Percentiles rank a stretch among this genome's conserved stretches.
Conservation (phyloP, 2,888 invertebrate genomes). For the Gerris lacustris region DNA sequence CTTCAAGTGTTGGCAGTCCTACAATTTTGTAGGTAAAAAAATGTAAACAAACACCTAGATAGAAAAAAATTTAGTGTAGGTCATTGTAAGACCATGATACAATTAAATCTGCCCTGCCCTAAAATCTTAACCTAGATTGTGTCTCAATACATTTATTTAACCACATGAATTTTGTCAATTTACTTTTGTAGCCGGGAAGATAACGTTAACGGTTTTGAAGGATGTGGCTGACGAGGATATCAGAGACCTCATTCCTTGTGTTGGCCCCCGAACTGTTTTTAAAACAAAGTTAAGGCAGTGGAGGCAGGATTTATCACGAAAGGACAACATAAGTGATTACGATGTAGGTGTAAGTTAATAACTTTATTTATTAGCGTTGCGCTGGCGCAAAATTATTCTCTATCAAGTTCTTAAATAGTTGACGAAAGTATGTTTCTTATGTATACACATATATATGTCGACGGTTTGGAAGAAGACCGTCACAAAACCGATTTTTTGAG, state of each 20-base stretch:
- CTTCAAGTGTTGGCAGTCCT: no score
- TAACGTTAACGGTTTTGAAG: not conserved
- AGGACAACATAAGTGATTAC: not conserved
- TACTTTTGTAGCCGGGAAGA: not conserved
- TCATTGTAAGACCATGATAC: not conserved
- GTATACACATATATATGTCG: no score
- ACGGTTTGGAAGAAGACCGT: no score
- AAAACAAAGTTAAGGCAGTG: not conserved
- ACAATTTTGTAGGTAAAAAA: no score
- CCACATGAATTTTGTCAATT: not conserved
- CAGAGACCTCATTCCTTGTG: not conserved
- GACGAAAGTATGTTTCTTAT: no score
- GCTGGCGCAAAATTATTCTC: not conserved
- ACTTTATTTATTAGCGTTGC: no score
- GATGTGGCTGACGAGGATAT: not conserved
- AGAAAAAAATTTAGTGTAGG: no score
- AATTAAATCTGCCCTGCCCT: no score
- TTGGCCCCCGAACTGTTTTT: not conserved
- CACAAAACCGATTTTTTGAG: no score
- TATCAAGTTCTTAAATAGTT: not conserved
- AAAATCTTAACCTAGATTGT: not conserved
- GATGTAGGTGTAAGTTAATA: slow-evolving; percentile 1
- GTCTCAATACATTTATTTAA: not conserved
- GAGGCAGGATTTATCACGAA: not conserved
- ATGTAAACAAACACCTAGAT: no score